Evolutionary conservation across 2,888 invertebrate genomes (phyloP).

Genomic region (Xylota sylvarum): DNA sequence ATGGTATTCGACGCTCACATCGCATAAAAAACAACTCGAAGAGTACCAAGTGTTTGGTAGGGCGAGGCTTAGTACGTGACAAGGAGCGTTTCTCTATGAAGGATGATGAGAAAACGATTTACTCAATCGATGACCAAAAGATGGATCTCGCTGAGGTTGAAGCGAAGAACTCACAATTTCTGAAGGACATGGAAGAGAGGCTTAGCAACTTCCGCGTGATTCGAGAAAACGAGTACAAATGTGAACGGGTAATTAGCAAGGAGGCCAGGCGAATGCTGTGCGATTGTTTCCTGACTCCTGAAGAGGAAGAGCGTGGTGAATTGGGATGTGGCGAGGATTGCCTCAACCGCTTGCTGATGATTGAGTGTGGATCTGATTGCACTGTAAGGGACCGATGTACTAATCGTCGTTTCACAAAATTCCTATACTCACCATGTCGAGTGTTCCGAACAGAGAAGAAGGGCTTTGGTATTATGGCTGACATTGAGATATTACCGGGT

Average conservation of each 20-base stretch:
- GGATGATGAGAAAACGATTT: conserved; percentile 83
- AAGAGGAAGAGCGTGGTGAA: conserved; percentile 93
- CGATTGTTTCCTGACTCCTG: conserved; percentile 96
- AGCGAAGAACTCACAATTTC: conserved; percentile 82
- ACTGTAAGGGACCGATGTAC: conserved; percentile 95
- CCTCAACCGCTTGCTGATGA: conserved; percentile 98
- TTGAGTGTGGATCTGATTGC: conserved; percentile 98
- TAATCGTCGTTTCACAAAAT: conserved; percentile 96
- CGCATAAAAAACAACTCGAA: conserved; percentile 91
- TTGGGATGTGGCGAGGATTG: conserved; percentile 98
- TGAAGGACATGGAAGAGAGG: conserved; percentile 84
- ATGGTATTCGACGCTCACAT: conserved; percentile 89
- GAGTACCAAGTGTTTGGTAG: conserved; percentile 84
- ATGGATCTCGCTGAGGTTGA: conserved; percentile 82
- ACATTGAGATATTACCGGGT: conserved; percentile 86
- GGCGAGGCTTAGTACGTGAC: conserved; percentile 88
- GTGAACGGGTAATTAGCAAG: conserved; percentile 93
- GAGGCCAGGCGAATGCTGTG: conserved; percentile 97
- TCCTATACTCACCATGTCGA: conserved; percentile 92
- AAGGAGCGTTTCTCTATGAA: conserved; percentile 83
- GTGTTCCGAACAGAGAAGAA: conserved; percentile 97
- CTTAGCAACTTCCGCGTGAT: conserved; percentile 92
- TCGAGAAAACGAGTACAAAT: conserved; percentile 94
- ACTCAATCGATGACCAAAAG: conserved; percentile 82
- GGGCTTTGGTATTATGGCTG: conserved; percentile 94